Evolutionary conservation across 2,888 invertebrate species (phyloP), one percentile per base, ranked within the genome.

Genomic region (Emmelina monodactyla): DNA sequence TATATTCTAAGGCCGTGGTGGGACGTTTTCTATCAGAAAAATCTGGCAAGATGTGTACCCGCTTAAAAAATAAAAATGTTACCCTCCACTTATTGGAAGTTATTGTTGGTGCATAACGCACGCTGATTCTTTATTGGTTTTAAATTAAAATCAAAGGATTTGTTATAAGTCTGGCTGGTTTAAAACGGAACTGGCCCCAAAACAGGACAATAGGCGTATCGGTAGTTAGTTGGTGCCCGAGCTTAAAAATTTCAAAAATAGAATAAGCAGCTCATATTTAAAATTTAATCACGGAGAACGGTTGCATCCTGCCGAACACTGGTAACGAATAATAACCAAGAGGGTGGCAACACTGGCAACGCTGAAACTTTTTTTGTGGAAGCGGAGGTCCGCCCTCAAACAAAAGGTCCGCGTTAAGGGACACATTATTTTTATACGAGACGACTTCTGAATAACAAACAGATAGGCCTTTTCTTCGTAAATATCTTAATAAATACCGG

Each of bases 221-320:
- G n/a, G n/a, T n/a, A n/a, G n/a, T n/a, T n/a, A n/a, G n/a, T n/a
- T n/a, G n/a, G n/a, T n/a, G n/a, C n/a, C n/a, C n/a, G n/a, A n/a
- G n/a, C n/a, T n/a, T n/a, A n/a, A n/a, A n/a, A n/a, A n/a, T n/a
- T n/a, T n/a, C n/a, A n/a, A n/a, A n/a, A n/a, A n/a, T n/a, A n/a
- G n/a, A n/a, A n/a, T n/a, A n/a, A n/a, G n/a, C n/a, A n/a, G 3
- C 13, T 39, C 39, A 53, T 50, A 61, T 69, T 71, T 55, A 55
- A 52, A 72, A 64, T 69, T 62, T 55, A 56, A 67, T 72, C 79
- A 79, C 73, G 73, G 50, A 54, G 55, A 55, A 55, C 68, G 55
- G 73, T 71, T 72, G 76, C 72, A 73, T 79, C 79, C 78, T 73
- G 78, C 55, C 53, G 52, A 59, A 59, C 56, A 60, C 69, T 61